Evolutionary conservation across 2,888 invertebrate species (phyloP).

Genomic region (Nycteola revayana): DNA sequence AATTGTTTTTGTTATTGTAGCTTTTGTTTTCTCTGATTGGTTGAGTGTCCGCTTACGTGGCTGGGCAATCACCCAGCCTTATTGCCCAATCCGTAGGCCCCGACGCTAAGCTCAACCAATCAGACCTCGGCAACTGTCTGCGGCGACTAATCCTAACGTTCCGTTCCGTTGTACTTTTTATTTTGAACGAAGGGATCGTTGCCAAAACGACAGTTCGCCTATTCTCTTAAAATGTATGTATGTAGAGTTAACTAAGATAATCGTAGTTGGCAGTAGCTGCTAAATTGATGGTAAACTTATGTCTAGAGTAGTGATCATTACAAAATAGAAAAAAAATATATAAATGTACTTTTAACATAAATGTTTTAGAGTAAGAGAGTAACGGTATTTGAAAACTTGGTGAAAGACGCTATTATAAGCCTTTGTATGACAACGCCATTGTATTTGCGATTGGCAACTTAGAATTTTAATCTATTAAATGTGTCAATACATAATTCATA

Average conservation of each 20-base stretch:
- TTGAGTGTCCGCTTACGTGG: slow-evolving; percentile 82
- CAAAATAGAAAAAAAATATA: slow-evolving; percentile 65
- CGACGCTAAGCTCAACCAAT: slow-evolving; percentile 64
- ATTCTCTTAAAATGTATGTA: slow-evolving; percentile 75
- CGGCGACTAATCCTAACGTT: slow-evolving; percentile 54
- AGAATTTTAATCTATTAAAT: slow-evolving; percentile 67
- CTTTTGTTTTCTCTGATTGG: slow-evolving; percentile 60
- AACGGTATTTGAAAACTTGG: slow-evolving; percentile 74
- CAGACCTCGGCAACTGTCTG: slow-evolving; percentile 60
- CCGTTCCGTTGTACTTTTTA: slow-evolving; percentile 40
- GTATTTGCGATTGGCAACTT: slow-evolving; percentile 80
- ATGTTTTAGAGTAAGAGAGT: slow-evolving; percentile 74
- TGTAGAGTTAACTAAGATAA: slow-evolving; percentile 79
- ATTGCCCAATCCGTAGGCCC: slow-evolving; percentile 85
- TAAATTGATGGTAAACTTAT: slow-evolving; percentile 81
- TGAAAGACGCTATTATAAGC: slow-evolving; percentile 80
- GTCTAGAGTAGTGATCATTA: slow-evolving; percentile 71
- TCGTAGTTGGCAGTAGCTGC: slow-evolving; percentile 67
- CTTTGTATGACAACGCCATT: slow-evolving; percentile 69
- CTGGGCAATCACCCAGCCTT: slow-evolving; percentile 89
- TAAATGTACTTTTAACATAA: slow-evolving; percentile 66
- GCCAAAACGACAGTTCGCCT: slow-evolving; percentile 50
- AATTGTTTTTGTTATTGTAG: slow-evolving; percentile 31
- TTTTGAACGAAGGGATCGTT: slow-evolving; percentile 46
- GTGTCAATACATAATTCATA: slow-evolving; percentile 67